Evolutionary conservation across 2,888 invertebrate species (phyloP), one percentile per base, ranked within the genome.

Genomic region (Trachelus troglodyta): DNA sequence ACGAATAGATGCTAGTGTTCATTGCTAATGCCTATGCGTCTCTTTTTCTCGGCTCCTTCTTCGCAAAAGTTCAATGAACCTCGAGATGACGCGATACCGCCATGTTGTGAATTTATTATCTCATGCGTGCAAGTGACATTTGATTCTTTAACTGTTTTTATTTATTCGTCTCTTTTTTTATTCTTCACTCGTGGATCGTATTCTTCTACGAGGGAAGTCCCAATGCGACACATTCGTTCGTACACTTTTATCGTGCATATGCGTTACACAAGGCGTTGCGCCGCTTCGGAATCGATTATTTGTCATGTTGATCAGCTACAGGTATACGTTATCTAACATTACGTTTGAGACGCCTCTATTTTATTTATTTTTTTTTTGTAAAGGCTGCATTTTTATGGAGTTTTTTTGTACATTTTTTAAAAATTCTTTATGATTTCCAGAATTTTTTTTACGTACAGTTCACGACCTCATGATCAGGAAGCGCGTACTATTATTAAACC

Each of bases 41-140:
- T 56, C 23, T 56, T 56, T 56, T 56, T 56, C 56, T 56, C 56
- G 23, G 23, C 56, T 56, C 23, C 23, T 56, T 56, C 56, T 56
- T 23, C 6, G 23, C 56, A 23, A 23, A 79, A 78, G 87, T 87
- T 87, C 87, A 85, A 80, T 85, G 87, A 87, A 87, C 86, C 81
- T 23, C 83, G 78, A 79, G 82, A 84, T 85, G 85, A 86, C 79
- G 77, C 76, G 83, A 83, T 83, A 81, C 82, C 83, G 81, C 85
- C 87, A 87, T 86, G 87, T 86, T 84, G 85, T 84, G 88, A 88
- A 89, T 88, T 89, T 87, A 89, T 89, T 88, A 88, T 88, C 87
- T 84, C 85, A 83, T 78, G 81, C 79, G 79, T 84, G 83, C 83
- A 85, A 83, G 84, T 83, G 86, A 84, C 84, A 84, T 84, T 79